Evolutionary conservation across 2,113 vertebrate species (phyloP), one percentile per base, ranked within the genome.

Genomic region (Peromyscus leucopus): DNA sequence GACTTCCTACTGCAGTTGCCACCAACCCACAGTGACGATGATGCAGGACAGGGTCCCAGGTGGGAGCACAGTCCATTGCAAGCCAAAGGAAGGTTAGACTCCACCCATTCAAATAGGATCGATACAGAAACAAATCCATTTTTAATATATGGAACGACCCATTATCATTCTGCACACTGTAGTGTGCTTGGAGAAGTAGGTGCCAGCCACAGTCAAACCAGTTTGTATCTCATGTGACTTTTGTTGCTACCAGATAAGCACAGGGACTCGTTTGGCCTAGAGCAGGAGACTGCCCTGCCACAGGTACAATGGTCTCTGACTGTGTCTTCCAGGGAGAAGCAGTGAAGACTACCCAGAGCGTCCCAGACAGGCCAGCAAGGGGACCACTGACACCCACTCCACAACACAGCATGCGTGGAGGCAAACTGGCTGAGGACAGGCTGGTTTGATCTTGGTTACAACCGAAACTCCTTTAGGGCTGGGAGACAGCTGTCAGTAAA

Each of bases 51-150:
- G 39, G 59, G 71, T 69, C 84, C 76, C 15, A 51, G 39, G 2
- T 95, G 95, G 67, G 72, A 96, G 72, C 88, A 48, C 22, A 17
- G 26, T 83, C 90, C 61, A 67, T 93, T 95, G 39, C 15, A n/a
- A 94, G 93, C 92, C 74, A 86, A 79, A 46, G 55, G 75, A 93
- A 80, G 5, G 6, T 76, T 82, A 83, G 88, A 93, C 57, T 85
- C 9, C 33, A 72, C 1, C 84, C 42, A 78, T 94, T 90, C 26
- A 8, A 8, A 61, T 51, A 85, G 36, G 4, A 51, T 85, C 76
- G 75, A 48, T 48, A 76, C 79, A 85, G 55, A 84, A 78, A 94
- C 69, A 87, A 72, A 13, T 19, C 17, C n/a, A 22, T 36, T 85
- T 91, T 91, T 79, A 75, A 51, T 90, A 71, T n/a, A 48, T 61